Conservation (phyloP, 1,140 invertebrate species). For the Capitella teleta region DNA sequence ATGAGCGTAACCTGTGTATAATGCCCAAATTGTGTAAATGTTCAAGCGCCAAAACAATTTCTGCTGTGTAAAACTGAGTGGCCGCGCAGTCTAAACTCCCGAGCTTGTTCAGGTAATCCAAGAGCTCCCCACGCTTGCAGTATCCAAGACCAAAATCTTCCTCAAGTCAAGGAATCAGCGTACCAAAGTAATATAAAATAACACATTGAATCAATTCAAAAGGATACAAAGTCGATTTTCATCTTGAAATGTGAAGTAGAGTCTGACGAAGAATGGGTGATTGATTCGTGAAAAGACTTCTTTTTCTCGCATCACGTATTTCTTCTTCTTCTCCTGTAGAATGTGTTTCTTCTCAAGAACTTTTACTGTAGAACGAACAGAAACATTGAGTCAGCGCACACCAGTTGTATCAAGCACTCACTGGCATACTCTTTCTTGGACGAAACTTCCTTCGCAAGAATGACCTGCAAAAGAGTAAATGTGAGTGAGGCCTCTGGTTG, state of each 20-base stretch:
- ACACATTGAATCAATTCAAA: conserved; percentile 10
- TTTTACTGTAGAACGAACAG: conserved; percentile 61
- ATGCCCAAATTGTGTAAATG: conserved; percentile 81
- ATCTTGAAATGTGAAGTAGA: conserved; percentile 97
- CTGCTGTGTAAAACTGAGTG: conserved; percentile 84
- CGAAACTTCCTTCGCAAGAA: conserved; percentile 82
- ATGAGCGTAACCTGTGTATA: conserved; percentile 62
- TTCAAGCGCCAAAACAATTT: conserved; percentile 82
- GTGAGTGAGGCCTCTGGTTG: too few species aligned
- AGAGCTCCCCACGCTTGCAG: conserved; percentile 85
- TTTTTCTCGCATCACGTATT: conserved; percentile 86
- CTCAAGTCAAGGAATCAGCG: conserved; percentile 13
- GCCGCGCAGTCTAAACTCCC: conserved; percentile 80
- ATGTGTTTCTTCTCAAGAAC: conserved; percentile 89
- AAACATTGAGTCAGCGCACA: not conserved
- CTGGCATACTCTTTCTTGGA: conserved; percentile 83
- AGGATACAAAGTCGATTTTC: conserved; percentile 67
- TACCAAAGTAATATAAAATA: not conserved
- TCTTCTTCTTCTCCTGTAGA: conserved; percentile 79
- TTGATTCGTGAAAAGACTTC: conserved; percentile 51
- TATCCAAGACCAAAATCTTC: conserved; percentile 88
- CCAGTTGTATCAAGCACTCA: conserved; percentile 47
- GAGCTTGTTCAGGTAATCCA: conserved; percentile 81
- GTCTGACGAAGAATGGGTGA: conserved; percentile 74
- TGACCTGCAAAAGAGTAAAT: conserved; percentile 52